Conservation (phyloP, 2,888 invertebrate species). For the Tetheella fluctuosa region DNA sequence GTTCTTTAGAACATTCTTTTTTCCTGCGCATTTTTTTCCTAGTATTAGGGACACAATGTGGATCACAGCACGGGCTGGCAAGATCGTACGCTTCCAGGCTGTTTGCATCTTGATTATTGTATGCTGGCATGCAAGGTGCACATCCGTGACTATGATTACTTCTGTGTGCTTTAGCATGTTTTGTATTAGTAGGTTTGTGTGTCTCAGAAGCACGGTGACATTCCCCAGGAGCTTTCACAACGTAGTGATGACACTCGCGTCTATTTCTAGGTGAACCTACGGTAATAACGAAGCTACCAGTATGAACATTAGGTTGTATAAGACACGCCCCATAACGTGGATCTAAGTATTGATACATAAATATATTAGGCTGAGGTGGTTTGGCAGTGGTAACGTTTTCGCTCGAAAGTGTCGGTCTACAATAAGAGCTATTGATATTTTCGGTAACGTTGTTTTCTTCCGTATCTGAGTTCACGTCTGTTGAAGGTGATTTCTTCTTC, state of each 20-base stretch:
- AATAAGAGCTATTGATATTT: slow-evolving; percentile 85
- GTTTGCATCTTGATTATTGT: slow-evolving; percentile 87
- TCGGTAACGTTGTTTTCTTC: slow-evolving; percentile 76
- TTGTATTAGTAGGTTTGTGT: slow-evolving; percentile 59
- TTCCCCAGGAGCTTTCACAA: slow-evolving; percentile 81
- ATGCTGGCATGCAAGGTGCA: slow-evolving; percentile 88
- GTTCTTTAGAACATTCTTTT: slow-evolving; percentile 86
- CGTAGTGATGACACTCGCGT: slow-evolving; percentile 87
- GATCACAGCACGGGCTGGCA: slow-evolving; percentile 94
- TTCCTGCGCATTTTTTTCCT: slow-evolving; percentile 79
- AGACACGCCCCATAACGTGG: slow-evolving; percentile 88
- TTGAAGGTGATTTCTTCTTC: slow-evolving; percentile 88
- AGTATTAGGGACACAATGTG: slow-evolving; percentile 91
- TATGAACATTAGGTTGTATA: slow-evolving; percentile 86
- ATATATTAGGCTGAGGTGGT: slow-evolving; percentile 74
- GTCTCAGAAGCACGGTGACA: slow-evolving; percentile 66
- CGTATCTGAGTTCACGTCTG: slow-evolving; percentile 70
- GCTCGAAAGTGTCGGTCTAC: slow-evolving; percentile 91
- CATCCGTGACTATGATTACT: slow-evolving; percentile 85
- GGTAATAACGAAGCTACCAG: slow-evolving; percentile 89
- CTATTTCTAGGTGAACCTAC: slow-evolving; percentile 87
- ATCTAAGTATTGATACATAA: slow-evolving; percentile 89
- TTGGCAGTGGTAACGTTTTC: slow-evolving; percentile 87
- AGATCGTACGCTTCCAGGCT: slow-evolving; percentile 94
- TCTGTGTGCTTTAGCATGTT: slow-evolving; percentile 66